phyloP scores from a whole-genome alignment of 2,797 vertebrate genomes.

The Pristis pectinata region DNA sequence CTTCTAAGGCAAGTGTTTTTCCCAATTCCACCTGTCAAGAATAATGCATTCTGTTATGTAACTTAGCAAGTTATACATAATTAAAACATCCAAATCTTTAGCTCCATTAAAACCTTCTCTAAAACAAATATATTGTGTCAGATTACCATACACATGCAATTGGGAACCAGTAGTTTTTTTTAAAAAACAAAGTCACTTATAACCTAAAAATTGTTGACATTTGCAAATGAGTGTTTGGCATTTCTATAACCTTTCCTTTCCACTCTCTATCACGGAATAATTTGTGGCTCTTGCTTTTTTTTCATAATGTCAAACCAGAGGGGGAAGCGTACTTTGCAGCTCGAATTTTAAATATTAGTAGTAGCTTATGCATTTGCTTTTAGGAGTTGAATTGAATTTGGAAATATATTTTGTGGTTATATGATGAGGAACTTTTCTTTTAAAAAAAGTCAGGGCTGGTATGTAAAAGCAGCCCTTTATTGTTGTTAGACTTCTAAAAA shows the following conservation, averaged over 20 bases:
- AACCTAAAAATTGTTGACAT: conserved; percentile 29
- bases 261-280: conserved; percentile 2
- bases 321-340: not conserved
- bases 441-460: too few species aligned
- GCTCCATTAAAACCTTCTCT: not conserved
- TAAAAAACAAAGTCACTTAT: not conserved
- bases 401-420: not conserved
- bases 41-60: not conserved
- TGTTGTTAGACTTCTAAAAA: too few species aligned
- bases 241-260: conserved; percentile 30
- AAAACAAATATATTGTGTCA: not conserved
- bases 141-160: not conserved
- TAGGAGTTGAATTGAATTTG: not conserved
- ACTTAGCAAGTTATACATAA: not conserved
- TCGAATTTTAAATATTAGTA: not conserved
- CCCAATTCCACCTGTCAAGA: too few species aligned
- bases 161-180: not conserved
- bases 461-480: too few species aligned
- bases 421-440: not conserved
- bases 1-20: not conserved
- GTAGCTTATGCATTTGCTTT: not conserved
- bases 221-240: conserved; percentile 31
- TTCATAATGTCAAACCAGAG: conserved; percentile 21
- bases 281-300: conserved; percentile 12
- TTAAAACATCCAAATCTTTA: not conserved